A percentile compares a stretch with the other conserved stretches of the same genome.
These are phyloP conservation scores for Drosophila quasianomalipes DNA, from an alignment of 2,888 invertebrate genomes.

Conservation along the genomic window DNA sequence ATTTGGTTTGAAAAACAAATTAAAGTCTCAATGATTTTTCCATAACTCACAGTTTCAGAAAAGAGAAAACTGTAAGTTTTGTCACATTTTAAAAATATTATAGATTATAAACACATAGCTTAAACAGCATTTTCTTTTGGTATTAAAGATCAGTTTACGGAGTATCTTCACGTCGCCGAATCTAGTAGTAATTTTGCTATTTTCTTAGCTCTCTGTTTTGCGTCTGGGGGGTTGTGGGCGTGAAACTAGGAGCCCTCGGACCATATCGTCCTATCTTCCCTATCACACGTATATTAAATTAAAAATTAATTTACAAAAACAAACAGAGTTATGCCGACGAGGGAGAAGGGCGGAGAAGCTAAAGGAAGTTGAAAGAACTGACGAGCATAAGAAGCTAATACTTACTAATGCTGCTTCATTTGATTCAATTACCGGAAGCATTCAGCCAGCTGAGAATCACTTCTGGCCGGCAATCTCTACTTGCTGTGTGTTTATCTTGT, in stretches of 20 bases:
- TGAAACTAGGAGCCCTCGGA: conserved; percentile 32
- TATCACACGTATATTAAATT: conserved; percentile 73
- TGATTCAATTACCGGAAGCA: conserved; percentile 80
- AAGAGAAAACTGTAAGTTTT: background rate
- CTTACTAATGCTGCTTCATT: conserved; percentile 81
- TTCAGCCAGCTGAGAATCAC: conserved; percentile 60
- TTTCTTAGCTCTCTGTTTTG: conserved; percentile 22
- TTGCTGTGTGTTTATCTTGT: conserved; percentile 71
- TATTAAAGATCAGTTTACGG: background rate
- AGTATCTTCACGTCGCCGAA: background rate
- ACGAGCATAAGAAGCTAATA: conserved; percentile 76
- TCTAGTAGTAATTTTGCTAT: conserved; percentile 4
- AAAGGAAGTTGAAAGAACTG: conserved; percentile 29
- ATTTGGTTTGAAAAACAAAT: background rate
- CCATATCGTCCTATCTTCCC: conserved; percentile 16
- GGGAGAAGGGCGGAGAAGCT: background rate
- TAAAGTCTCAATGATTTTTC: background rate
- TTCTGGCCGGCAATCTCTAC: conserved; percentile 31
- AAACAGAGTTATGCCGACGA: conserved; percentile 67
- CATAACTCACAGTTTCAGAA: background rate
- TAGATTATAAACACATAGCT: background rate
- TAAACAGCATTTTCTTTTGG: background rate
- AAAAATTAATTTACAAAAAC: conserved; percentile 80
- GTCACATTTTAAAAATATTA: background rate
- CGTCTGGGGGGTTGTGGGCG: conserved; percentile 16